A percentile compares a stretch with the other conserved stretches of the same genome.
phyloP scores from a whole-genome alignment of 2,797 vertebrate species.

The Tangara arthus region DNA sequence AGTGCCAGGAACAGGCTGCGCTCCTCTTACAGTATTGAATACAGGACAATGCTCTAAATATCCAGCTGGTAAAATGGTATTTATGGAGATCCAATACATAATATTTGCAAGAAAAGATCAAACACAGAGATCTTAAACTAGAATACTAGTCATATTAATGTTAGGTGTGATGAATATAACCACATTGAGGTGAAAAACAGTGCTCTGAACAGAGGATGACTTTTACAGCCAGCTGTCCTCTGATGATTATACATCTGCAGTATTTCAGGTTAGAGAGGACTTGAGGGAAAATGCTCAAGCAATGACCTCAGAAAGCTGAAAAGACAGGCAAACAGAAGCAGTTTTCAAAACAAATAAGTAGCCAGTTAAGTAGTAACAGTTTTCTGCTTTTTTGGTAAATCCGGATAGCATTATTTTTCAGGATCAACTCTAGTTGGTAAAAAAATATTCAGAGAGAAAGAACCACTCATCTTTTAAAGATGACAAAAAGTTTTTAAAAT shows the following conservation, averaged over 20 bases:
- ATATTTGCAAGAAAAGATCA: not conserved
- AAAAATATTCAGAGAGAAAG: not conserved
- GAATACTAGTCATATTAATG: not conserved
- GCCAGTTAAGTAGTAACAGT: not conserved
- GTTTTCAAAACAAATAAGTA: not conserved
- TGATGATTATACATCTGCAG: not conserved
- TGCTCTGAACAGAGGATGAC: not conserved
- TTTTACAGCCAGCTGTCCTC: not conserved
- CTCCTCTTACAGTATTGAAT: rapidly evolving
- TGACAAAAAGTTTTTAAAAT: not conserved
- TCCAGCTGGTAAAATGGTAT: not conserved
- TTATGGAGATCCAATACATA: not conserved
- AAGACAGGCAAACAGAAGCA: not conserved
- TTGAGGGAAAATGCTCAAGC: not conserved
- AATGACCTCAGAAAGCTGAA: not conserved
- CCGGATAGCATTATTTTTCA: not conserved
- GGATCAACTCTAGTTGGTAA: not conserved
- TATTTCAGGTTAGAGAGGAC: not conserved
- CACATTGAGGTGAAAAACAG: not conserved
- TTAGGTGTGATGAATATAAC: not conserved
- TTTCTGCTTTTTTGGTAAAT: not conserved
- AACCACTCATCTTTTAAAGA: not conserved
- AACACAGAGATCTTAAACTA: not conserved
- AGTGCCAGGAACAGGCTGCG: not conserved
- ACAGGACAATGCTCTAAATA: not conserved